These are phyloP conservation scores for Chanos chanos DNA, from an alignment of 2,797 vertebrate species.

Conservation along the genomic window DNA sequence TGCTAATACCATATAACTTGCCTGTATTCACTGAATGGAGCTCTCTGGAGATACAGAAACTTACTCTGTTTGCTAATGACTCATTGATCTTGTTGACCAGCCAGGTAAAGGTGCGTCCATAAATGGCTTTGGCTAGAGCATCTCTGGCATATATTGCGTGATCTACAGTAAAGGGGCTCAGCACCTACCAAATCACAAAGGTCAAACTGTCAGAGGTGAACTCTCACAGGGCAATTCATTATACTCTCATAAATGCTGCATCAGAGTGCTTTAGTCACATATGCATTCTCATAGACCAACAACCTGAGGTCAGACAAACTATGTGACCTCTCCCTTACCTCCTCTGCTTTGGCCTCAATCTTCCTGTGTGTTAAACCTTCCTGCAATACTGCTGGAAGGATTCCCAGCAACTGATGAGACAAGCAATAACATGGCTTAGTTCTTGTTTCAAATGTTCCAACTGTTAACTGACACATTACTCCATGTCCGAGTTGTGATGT, in stretches of 20 bases:
- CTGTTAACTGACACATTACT: no score
- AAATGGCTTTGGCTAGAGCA: slow-evolving; percentile 88
- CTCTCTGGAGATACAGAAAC: no score
- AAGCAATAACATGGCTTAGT: no score
- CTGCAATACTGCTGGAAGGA: slow-evolving; percentile 78
- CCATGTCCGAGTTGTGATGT: no score
- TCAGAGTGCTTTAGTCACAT: neutral
- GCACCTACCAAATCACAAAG: slow-evolving; percentile 79
- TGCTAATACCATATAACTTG: neutral
- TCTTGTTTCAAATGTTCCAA: no score
- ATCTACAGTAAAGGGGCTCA: slow-evolving; percentile 83
- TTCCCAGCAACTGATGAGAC: slow-evolving; percentile 78
- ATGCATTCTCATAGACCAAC: neutral
- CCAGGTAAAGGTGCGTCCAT: slow-evolving; percentile 91
- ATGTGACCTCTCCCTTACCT: slow-evolving; percentile 72
- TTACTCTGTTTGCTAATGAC: slow-evolving; percentile 86
- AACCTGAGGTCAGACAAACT: no score
- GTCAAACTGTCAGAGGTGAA: no score
- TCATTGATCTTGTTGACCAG: slow-evolving; percentile 90
- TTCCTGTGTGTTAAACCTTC: slow-evolving; percentile 89
- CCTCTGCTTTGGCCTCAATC: slow-evolving; percentile 89
- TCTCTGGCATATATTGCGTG: slow-evolving; percentile 86
- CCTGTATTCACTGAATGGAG: no score
- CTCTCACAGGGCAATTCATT: no score
- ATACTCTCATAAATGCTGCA: neutral